phyloP scores from a whole-genome alignment of 1,140 invertebrate species.

The Solenopsis invicta region DNA sequence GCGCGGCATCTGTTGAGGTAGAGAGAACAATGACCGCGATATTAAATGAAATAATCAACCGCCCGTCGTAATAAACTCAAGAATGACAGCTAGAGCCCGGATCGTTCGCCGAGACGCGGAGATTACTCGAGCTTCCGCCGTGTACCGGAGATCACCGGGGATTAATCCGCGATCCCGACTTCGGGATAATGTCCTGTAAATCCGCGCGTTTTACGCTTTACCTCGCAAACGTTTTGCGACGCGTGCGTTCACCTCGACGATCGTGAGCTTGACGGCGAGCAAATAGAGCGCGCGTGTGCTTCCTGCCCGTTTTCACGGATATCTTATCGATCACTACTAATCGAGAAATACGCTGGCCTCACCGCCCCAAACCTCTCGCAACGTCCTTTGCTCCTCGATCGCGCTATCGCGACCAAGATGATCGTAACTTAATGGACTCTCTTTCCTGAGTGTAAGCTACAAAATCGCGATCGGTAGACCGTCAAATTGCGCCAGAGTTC shows the following conservation, averaged over 20 bases:
- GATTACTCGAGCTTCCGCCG: constrained; percentile 18
- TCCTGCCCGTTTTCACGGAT: constrained; percentile 22
- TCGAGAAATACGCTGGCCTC: not conserved
- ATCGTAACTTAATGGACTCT: constrained; percentile 37
- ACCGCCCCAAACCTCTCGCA: not conserved
- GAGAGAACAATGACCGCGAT: not conserved
- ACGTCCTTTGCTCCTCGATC: not conserved
- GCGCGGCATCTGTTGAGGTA: not conserved
- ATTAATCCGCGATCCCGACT: constrained; percentile 36
- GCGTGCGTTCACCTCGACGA: not conserved
- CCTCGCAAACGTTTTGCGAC: constrained; percentile 36
- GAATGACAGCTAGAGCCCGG: constrained; percentile 14
- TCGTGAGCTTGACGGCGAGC: not conserved
- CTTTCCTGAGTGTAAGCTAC: constrained; percentile 3
- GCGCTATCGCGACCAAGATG: constrained; percentile 3
- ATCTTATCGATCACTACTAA: constrained; percentile 56
- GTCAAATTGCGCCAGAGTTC: constrained; percentile 35
- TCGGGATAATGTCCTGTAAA: constrained; percentile 46
- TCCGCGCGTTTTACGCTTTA: constrained; percentile 38
- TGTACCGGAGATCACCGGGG: constrained; percentile 16
- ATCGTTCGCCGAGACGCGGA: constrained; percentile 13
- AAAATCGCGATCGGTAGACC: constrained; percentile 51
- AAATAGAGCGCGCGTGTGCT: constrained; percentile 32
- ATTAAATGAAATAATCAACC: constrained; percentile 32
- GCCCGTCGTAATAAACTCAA: constrained; percentile 15